A percentile compares a stretch with the other conserved stretches of the same genome.
phyloP scores from a whole-genome alignment of 2,797 vertebrate genomes.

The Capromys pilorides region DNA sequence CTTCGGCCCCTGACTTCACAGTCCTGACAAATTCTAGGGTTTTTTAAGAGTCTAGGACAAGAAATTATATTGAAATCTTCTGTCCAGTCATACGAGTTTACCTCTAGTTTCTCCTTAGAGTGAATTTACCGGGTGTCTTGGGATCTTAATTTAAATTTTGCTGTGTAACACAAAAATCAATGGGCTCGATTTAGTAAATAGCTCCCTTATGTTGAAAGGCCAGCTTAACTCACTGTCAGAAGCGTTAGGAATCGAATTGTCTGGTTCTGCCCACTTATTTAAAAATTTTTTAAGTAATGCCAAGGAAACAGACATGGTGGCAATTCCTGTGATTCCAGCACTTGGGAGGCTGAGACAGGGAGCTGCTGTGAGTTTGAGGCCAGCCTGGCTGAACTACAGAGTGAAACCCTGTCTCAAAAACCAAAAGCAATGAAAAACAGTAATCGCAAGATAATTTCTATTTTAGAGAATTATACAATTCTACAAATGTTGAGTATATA shows the following conservation, averaged over 20 bases:
- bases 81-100: neutral
- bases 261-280: neutral
- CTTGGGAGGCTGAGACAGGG: neutral
- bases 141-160: neutral
- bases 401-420: neutral
- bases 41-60: neutral
- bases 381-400: neutral
- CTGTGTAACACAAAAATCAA: neutral
- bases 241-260: conserved; percentile 21
- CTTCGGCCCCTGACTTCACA: neutral
- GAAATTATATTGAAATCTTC: neutral
- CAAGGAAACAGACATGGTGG: neutral
- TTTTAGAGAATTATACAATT: neutral
- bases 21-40: neutral
- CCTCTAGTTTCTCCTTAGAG: neutral
- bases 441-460: neutral
- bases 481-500: neutral
- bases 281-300: neutral
- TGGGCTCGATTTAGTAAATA: neutral
- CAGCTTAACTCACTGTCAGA: neutral
- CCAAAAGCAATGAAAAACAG: neutral
- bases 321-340: neutral
- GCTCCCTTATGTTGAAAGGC: conserved; percentile 2
- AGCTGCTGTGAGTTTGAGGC: neutral
- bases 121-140: neutral